A percentile compares a stretch with the other conserved stretches of the same genome.
Conservation (phyloP, 2,888 invertebrate species). For the Drosophila nigritarsus region DNA sequence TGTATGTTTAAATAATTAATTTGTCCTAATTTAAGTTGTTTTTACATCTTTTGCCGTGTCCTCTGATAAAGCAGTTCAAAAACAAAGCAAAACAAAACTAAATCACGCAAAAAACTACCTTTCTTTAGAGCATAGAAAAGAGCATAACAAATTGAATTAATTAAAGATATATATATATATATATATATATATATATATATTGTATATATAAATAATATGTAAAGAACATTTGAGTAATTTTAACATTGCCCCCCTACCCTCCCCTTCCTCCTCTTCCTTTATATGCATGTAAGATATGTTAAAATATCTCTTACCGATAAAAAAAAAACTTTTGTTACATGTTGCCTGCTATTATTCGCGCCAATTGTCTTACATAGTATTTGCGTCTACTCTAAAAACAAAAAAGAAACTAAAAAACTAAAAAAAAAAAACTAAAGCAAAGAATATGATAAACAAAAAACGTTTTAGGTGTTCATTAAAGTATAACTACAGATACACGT, state of each 20-base stretch:
- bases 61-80: constrained; percentile 45
- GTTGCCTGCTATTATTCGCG: constrained; percentile 43
- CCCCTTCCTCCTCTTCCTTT: not conserved
- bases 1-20: constrained; percentile 65
- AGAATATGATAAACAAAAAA: constrained; percentile 34
- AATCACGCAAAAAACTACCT: constrained; percentile 42
- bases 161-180: constrained; percentile 34
- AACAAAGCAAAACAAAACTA: constrained; percentile 12
- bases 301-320: constrained; percentile 1
- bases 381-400: constrained; percentile 62
- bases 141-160: constrained; percentile 65
- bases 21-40: constrained; percentile 59
- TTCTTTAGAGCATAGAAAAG: constrained; percentile 40
- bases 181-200: constrained; percentile 42
- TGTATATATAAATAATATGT: constrained; percentile 26
- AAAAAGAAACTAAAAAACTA: constrained; percentile 13
- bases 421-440: constrained; percentile 15
- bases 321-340: constrained; percentile 2
- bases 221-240: constrained; percentile 57
- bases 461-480: constrained; percentile 66
- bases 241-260: constrained; percentile 29
- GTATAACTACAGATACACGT: constrained; percentile 31
- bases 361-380: constrained; percentile 75
- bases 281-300: not conserved
- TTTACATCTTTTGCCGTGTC: constrained; percentile 54